Evolutionary conservation across 2,888 invertebrate species (phyloP).

Genomic region (Tetranychus truncatus): DNA sequence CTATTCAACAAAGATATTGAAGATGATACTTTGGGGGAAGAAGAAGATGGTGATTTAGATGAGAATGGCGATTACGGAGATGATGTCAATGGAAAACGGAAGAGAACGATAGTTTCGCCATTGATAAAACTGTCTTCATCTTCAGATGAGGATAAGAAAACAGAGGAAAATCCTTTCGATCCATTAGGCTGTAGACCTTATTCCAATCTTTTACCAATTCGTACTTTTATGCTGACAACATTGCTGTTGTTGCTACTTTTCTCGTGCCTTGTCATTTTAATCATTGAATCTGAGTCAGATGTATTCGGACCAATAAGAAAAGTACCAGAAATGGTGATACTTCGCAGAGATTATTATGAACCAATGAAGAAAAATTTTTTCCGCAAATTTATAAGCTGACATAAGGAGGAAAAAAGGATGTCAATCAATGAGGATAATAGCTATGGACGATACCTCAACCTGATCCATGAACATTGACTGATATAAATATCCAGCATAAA

Average conservation of each 20-base stretch:
- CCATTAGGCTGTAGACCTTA: not conserved
- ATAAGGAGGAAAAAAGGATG: not conserved
- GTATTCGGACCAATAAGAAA: conserved; percentile 48
- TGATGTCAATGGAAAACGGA: not conserved
- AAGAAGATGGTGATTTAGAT: not conserved
- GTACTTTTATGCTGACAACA: conserved; percentile 19
- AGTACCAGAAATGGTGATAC: conserved; percentile 51
- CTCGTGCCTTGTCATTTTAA: conserved; percentile 40
- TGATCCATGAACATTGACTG: too few relatives aligned
- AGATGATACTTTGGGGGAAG: not conserved
- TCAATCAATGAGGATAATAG: too few relatives aligned
- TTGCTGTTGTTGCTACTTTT: conserved; percentile 48
- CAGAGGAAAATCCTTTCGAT: not conserved
- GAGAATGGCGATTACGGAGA: not conserved
- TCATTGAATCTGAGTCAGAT: conserved; percentile 60
- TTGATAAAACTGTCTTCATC: conserved; percentile 4
- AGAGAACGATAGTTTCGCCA: not conserved
- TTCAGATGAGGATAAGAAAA: not conserved
- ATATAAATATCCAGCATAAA: too few relatives aligned
- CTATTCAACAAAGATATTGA: not conserved
- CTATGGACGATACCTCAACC: too few relatives aligned
- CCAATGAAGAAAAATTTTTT: conserved; percentile 47
- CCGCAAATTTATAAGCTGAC: not conserved
- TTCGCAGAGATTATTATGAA: conserved; percentile 60
- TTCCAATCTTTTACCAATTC: conserved; percentile 15